Percentiles rank a stretch among this genome's conserved stretches.
phyloP scores from a whole-genome alignment of 2,797 vertebrate species.

The Pyrocephalus nanus region DNA sequence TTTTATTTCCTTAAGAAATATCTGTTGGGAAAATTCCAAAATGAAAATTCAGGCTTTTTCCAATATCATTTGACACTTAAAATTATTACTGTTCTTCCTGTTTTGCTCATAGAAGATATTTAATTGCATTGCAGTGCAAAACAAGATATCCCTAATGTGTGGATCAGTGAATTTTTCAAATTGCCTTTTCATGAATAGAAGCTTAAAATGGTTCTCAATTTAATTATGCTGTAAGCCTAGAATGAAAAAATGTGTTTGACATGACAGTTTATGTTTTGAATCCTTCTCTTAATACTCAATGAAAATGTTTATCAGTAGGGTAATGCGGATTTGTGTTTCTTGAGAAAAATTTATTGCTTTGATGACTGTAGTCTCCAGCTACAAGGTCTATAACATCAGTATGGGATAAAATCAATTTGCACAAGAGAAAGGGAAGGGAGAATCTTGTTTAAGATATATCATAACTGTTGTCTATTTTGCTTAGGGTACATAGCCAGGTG shows the following conservation, averaged over 20 bases:
- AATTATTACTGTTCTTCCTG: conserved; percentile 63
- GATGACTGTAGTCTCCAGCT: neutral
- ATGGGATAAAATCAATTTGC: conserved; percentile 30
- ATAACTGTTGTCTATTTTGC: neutral
- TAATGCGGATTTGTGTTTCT: neutral
- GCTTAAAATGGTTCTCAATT: conserved; percentile 61
- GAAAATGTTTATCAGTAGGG: conserved; percentile 2
- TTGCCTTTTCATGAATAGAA: conserved; percentile 65
- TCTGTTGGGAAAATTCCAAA: conserved; percentile 65
- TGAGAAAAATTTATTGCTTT: neutral
- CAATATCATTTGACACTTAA: conserved; percentile 64
- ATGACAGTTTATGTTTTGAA: conserved; percentile 44
- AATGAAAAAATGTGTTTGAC: conserved; percentile 22
- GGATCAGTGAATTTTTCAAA: conserved; percentile 63
- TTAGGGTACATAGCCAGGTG: neutral
- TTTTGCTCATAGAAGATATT: conserved; percentile 58
- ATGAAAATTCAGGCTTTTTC: conserved; percentile 69
- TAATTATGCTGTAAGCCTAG: conserved; percentile 57
- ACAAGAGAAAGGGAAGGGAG: neutral
- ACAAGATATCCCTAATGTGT: conserved; percentile 57
- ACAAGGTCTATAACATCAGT: neutral
- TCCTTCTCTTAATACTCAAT: neutral
- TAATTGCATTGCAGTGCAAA: conserved; percentile 61
- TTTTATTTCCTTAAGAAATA: conserved; percentile 51
- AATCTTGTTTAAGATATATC: neutral